These are phyloP conservation scores for Ictalurus furcatus DNA, from an alignment of 2,113 vertebrate species.

Conservation along the genomic window DNA sequence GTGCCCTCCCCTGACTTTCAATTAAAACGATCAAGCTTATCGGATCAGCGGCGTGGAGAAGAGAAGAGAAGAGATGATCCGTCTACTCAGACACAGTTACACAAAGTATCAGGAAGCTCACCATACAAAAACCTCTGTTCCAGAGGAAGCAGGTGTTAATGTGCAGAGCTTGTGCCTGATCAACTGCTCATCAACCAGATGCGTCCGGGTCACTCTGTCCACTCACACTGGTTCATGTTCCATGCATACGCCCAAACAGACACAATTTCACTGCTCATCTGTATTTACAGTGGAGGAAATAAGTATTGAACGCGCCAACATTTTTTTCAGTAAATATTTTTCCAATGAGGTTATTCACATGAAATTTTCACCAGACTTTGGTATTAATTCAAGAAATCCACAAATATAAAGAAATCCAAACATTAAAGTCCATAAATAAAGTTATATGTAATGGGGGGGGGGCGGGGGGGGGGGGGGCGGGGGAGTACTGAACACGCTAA, in stretches of 20 bases:
- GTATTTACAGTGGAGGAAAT: background rate
- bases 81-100: slow-evolving; percentile 15
- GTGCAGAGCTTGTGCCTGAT: slow-evolving; percentile 35
- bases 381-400: too few species aligned
- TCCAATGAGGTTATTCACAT: too few species aligned
- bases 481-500: too few species aligned
- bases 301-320: too few species aligned
- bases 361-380: too few species aligned
- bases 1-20: slow-evolving; percentile 80
- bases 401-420: too few species aligned
- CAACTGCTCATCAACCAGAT: slow-evolving; percentile 54
- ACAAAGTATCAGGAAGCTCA: slow-evolving; percentile 49
- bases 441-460: too few species aligned
- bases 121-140: slow-evolving; percentile 55
- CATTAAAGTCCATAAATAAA: too few species aligned
- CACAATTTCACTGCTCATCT: background rate
- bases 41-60: slow-evolving; percentile 37
- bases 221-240: slow-evolving; percentile 11
- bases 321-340: too few species aligned
- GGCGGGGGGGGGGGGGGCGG: too few species aligned
- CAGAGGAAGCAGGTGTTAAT: slow-evolving; percentile 61
- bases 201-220: slow-evolving; percentile 53
- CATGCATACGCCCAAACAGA: background rate
- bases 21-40: slow-evolving; percentile 78
- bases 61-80: background rate